phyloP scores from a whole-genome alignment of 2,797 vertebrate species.

The Acropternis orthonyx region DNA sequence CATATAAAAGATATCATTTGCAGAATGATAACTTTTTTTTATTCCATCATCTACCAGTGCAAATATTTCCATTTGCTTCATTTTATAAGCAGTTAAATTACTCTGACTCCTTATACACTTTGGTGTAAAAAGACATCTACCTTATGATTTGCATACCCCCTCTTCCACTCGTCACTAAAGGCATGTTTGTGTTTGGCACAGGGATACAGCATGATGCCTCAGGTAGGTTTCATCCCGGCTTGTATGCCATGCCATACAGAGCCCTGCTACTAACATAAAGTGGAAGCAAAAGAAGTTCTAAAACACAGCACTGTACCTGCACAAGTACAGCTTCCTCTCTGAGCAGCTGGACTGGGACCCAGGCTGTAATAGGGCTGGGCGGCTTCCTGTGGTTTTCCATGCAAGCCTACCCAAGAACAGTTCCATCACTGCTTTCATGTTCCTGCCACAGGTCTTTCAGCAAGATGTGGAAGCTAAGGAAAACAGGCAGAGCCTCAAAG shows the following conservation, averaged over 20 bases:
- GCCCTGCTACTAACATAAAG: neutral
- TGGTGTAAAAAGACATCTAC: neutral
- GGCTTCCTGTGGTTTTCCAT: neutral
- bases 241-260: neutral
- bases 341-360: neutral
- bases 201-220: neutral
- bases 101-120: neutral
- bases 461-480: neutral
- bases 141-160: neutral
- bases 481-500: neutral
- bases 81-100: slow-evolving; percentile 14
- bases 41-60: neutral
- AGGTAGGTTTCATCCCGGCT: neutral
- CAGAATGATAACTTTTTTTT: neutral
- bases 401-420: neutral
- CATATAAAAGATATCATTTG: neutral
- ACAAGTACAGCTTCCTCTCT: neutral
- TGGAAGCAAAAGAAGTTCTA: neutral
- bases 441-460: neutral
- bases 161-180: neutral
- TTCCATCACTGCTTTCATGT: neutral
- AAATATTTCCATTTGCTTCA: neutral
- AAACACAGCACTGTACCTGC: neutral
- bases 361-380: neutral
- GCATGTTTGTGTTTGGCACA: neutral